Evolutionary conservation across 2,888 invertebrate genomes (phyloP), one percentile per base, ranked within the genome.

Genomic region (Operophtera brumata): DNA sequence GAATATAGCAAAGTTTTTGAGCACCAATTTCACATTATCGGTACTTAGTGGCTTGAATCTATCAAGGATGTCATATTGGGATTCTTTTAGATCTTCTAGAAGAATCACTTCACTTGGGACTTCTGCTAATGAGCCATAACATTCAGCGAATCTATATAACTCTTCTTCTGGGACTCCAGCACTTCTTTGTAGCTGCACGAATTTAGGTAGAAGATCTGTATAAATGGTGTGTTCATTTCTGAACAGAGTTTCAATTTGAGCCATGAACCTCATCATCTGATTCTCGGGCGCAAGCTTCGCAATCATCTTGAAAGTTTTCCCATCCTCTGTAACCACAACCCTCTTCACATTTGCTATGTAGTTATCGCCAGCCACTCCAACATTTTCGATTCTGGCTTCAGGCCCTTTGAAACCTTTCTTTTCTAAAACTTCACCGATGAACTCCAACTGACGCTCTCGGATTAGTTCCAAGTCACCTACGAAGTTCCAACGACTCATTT

Each of bases 201-300:
- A 58, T 20, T 57, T 61, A 1, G 56, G 58, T 4, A 74, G 65
- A 41, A 82, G 45, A 37, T 76, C 61, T 1, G 65, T 62, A 47
- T 80, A 82, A 49, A 80, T 68, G 0, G 66, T 26, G 5, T 61
- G 64, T 61, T 83, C 82, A 42, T 81, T 82, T 1, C 34, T 62
- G 40, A 78, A 80, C 7, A 71, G 2, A 2, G 55, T 0, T 6
- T 3, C 46, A 11, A 59, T 55, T 25, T 67, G 67, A 40, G 65
- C 58, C 11, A 41, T 47, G 9, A 39, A 4, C 25, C 78, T 65
- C 8, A 66, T 1, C n/a, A 41, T 20, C 56, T 71, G 71, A 0
- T 40, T 3, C 0, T 57, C 20, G 0, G 78, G 71, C 6, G 82
- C 79, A n/a, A 81, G 61, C 64, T 84, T 84, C 0, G 71, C 80